Conservation (phyloP, 2,888 invertebrate genomes). For the Parochlus steinenii region DNA sequence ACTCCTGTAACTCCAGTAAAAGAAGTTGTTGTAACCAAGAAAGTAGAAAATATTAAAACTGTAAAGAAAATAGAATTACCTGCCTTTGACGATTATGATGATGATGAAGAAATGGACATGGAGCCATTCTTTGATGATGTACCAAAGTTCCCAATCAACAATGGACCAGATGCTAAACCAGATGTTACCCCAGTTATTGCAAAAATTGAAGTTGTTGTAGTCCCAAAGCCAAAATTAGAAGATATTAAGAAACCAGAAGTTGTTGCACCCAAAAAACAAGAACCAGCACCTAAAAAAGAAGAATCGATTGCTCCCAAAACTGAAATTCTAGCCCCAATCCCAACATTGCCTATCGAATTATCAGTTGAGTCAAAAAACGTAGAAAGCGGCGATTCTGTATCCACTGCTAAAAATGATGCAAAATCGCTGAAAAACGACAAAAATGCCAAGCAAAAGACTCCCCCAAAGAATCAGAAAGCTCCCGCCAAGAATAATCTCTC, state of each 20-base stretch:
- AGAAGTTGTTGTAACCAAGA: neutral
- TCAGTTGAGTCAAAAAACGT: constrained; percentile 12
- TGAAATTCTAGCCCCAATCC: neutral
- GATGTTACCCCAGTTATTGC: too few relatives aligned
- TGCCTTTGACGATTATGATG: too few relatives aligned
- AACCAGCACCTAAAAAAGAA: neutral
- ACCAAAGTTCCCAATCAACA: too few relatives aligned
- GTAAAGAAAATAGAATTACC: constrained; percentile 6
- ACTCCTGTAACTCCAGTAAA: neutral
- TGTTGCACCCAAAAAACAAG: neutral
- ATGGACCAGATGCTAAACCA: too few relatives aligned
- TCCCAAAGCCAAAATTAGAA: too few relatives aligned
- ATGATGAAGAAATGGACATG: too few relatives aligned
- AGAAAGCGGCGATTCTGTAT: constrained; percentile 11
- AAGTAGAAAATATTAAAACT: neutral
- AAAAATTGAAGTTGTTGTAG: too few relatives aligned
- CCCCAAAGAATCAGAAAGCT: neutral
- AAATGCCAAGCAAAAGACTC: too few relatives aligned
- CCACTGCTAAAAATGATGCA: constrained; percentile 5
- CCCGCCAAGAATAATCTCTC: constrained; percentile 2
- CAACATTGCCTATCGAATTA: neutral
- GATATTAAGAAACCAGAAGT: constrained; percentile 3
- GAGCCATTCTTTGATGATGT: too few relatives aligned
- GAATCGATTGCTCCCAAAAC: neutral
- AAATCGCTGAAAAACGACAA: constrained; percentile 9